These are phyloP conservation scores for Redunca redunca DNA, from an alignment of 2,113 vertebrate species.

Conservation along the genomic window DNA sequence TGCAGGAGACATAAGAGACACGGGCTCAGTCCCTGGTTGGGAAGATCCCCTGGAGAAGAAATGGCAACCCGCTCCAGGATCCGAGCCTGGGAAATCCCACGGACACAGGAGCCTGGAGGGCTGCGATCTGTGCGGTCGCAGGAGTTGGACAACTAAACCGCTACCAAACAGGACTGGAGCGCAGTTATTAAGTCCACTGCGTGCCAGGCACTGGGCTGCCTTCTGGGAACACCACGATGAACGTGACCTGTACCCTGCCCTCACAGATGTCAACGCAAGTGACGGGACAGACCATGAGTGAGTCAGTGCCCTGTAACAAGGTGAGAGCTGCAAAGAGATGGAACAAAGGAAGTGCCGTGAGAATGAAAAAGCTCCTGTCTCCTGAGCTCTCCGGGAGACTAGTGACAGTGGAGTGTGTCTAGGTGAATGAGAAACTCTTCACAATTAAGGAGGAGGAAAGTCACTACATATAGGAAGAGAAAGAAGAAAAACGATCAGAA, in stretches of 20 bases:
- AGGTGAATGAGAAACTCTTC: not conserved
- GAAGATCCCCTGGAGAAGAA: not conserved
- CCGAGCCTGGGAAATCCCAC: not conserved
- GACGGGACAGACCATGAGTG: fast-evolving
- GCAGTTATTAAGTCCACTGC: fast-evolving
- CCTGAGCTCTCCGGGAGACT: not conserved
- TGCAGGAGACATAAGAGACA: not conserved
- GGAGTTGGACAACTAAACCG: not conserved
- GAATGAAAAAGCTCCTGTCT: fast-evolving
- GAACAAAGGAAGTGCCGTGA: not conserved
- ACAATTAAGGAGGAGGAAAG: not conserved
- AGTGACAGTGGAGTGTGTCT: not conserved
- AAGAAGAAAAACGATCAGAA: not conserved
- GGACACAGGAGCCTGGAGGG: not conserved
- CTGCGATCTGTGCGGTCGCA: not conserved
- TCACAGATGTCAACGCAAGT: fast-evolving
- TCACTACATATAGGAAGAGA: not conserved
- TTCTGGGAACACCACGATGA: not conserved
- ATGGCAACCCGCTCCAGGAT: not conserved
- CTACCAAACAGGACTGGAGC: not conserved
- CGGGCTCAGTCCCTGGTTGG: not conserved
- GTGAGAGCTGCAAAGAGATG: not conserved
- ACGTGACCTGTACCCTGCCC: fast-evolving
- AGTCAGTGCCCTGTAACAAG: fast-evolving
- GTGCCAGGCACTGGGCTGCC: not conserved